Conservation (phyloP, 2,797 vertebrate genomes). For the Percopsis omiscomaycus region DNA sequence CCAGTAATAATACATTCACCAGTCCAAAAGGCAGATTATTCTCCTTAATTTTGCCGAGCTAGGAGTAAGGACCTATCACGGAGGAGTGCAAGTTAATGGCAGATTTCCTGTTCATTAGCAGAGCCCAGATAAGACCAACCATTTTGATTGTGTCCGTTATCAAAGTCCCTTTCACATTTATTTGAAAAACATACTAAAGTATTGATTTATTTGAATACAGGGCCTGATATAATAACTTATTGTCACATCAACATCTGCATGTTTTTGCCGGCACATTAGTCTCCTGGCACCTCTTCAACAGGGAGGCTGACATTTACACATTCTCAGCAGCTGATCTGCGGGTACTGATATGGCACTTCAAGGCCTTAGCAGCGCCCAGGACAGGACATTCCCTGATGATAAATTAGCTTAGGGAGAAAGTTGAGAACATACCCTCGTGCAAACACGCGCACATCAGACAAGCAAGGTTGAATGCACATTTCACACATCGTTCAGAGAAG, state of each 20-base stretch:
- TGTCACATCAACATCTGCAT: neutral
- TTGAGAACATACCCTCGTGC: slow-evolving; percentile 8
- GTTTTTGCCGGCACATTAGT: neutral
- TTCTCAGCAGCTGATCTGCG: slow-evolving; percentile 32
- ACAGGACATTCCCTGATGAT: slow-evolving; percentile 26
- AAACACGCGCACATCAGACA: slow-evolving; percentile 30
- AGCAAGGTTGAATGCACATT: neutral
- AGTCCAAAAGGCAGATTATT: neutral
- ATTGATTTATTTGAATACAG: neutral
- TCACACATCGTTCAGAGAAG: slow-evolving; percentile 26
- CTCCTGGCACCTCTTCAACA: slow-evolving; percentile 2
- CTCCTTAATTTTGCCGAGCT: slow-evolving; percentile 1
- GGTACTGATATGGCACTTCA: slow-evolving; percentile 28
- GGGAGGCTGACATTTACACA: slow-evolving; percentile 27
- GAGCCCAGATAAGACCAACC: neutral
- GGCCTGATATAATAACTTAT: neutral
- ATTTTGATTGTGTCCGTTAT: neutral
- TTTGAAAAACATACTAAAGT: neutral
- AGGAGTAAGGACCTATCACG: neutral
- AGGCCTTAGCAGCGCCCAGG: slow-evolving; percentile 30
- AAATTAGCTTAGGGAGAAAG: neutral
- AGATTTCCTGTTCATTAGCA: neutral
- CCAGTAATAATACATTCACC: neutral
- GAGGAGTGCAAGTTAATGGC: neutral
- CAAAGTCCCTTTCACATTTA: neutral